Percentiles rank a stretch among this genome's conserved stretches.
These are phyloP conservation scores for Archips crataeganus DNA, from an alignment of 2,888 invertebrate genomes.

Conservation along the genomic window DNA sequence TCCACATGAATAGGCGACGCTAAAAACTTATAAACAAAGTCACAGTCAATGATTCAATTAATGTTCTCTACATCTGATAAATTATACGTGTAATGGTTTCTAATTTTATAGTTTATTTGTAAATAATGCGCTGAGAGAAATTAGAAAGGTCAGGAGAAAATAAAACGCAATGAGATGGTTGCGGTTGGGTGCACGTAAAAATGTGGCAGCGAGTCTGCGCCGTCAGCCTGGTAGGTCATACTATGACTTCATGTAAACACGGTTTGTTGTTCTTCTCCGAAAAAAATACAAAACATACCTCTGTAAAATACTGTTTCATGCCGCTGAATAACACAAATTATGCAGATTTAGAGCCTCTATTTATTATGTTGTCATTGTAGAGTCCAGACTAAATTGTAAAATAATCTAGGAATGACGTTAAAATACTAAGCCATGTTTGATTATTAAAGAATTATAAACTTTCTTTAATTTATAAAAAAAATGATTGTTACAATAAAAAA, in stretches of 20 bases:
- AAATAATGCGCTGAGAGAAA: constrained; percentile 55
- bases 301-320: background rate
- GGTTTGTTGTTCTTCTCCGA: constrained; percentile 4
- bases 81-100: background rate
- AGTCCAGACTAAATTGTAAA: too few relatives aligned
- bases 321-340: background rate
- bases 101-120: constrained; percentile 19
- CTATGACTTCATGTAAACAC: constrained; percentile 50
- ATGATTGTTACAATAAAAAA: background rate
- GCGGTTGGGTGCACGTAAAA: constrained; percentile 44
- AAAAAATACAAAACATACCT: constrained; percentile 10
- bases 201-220: constrained; percentile 22
- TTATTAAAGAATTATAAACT: background rate
- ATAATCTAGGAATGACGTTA: background rate
- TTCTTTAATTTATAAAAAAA: background rate
- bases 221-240: constrained; percentile 19
- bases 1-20: constrained; percentile 7
- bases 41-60: background rate
- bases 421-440: background rate
- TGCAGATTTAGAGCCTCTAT: background rate
- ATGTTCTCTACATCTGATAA: background rate
- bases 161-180: constrained; percentile 48
- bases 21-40: constrained; percentile 25
- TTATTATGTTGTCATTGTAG: background rate
- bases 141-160: constrained; percentile 70